Base-by-base conservation (phyloP, 2,888 invertebrate genomes). In the Lamellibrachia columna region DNA sequence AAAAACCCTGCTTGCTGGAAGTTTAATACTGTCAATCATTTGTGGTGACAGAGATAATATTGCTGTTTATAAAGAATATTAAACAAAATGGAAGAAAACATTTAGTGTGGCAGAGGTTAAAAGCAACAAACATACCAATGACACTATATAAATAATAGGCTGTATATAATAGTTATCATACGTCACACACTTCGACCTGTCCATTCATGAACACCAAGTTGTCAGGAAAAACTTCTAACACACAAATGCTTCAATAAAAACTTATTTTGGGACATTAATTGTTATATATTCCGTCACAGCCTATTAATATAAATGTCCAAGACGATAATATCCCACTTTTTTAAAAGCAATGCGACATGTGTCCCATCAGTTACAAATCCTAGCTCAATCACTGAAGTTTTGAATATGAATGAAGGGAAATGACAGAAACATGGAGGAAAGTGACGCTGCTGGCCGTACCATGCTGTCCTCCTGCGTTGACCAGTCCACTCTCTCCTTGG, bases 381-480 rank as follows among this genome's bases (percentile, higher is more conserved):
- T 40, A 40, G 40, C 40, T 40, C 40, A 40, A 40, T 40, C 40
- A 40, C 40, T 40, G 40, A 40, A 40, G 40, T 40, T 40, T 40
- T 40, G 40, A 40, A 40, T 40, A 40, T 40, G 40, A 40, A 40
- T 40, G 40, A 40, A 40, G 40, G 40, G 40, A 40, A 40, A 40
- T 40, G 11, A 90, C 15, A 92, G 75, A 52, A 91, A 9, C 90
- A 3, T 4, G 40, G 40, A 40, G 40, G 40, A 40, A 40, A 40
- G 40, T 40, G 40, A 40, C 22, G 7, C 52, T 28, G 75, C 75
- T 75, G 75, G 75, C 92, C 94, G 91, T 93, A 95, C 95, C 92
- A 98, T 96, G 91, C 97, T 97, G 96, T 98, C 98, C 96, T 98
- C 98, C 90, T 97, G 97, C 0, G 97, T 95, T 8, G 97, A 97